Conservation (phyloP, 1,140 invertebrate species). For the Dreissena polymorpha region DNA sequence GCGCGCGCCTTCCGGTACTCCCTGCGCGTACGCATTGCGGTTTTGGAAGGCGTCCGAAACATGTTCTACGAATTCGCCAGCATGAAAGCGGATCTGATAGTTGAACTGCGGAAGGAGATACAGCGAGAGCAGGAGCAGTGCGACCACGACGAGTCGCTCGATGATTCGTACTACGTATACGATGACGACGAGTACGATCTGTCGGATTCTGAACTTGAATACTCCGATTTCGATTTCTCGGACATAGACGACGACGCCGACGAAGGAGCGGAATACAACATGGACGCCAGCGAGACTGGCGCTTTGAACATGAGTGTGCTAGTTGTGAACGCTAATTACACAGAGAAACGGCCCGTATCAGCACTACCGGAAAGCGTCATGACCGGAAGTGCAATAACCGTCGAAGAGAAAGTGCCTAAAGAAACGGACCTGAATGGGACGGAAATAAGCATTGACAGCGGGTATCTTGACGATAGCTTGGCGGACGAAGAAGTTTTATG, state of each 20-base stretch:
- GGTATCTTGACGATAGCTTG: conserved; percentile 29
- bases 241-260: conserved; percentile 21
- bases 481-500: conserved; percentile 15
- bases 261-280: conserved; percentile 1
- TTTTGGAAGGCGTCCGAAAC: conserved; percentile 70
- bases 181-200: conserved; percentile 40
- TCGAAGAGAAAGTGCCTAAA: neutral
- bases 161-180: conserved; percentile 39
- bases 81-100: conserved; percentile 68
- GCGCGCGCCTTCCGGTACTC: conserved; percentile 69
- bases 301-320: conserved; percentile 2
- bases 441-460: conserved; percentile 45
- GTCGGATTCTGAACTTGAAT: conserved; percentile 29
- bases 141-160: conserved; percentile 15
- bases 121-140: conserved; percentile 30
- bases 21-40: conserved; percentile 70
- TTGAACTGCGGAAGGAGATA: conserved; percentile 62
- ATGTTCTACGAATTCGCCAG: conserved; percentile 73
- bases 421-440: conserved; percentile 37
- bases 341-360: too few species aligned
- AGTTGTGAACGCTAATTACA: neutral
- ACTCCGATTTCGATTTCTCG: conserved; percentile 29
- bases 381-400: too few species aligned
- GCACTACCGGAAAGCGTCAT: too few species aligned
- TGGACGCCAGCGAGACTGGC: neutral